Percentiles rank a stretch among this genome's conserved stretches.
Conservation (phyloP, 1,140 invertebrate species). For the Monomorium pharaonis region DNA sequence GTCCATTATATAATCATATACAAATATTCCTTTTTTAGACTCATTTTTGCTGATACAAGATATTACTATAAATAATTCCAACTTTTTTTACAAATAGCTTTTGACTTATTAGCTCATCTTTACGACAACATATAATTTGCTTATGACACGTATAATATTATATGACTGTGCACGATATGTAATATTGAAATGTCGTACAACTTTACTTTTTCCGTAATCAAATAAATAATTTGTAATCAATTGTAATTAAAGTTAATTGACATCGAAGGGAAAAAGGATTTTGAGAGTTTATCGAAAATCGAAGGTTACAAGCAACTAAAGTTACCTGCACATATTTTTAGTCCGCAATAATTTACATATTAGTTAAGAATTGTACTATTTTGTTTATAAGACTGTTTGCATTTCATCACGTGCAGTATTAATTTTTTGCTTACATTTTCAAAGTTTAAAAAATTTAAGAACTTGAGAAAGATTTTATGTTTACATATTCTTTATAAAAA, state of each 20-base stretch:
- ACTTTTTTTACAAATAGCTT: too few relatives aligned
- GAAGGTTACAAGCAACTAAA: not conserved
- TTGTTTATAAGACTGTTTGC: constrained; percentile 14
- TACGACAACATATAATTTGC: too few relatives aligned
- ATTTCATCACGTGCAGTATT: constrained; percentile 18
- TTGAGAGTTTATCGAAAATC: not conserved
- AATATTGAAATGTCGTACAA: not conserved
- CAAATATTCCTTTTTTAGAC: too few relatives aligned
- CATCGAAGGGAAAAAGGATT: not conserved
- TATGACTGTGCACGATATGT: too few relatives aligned
- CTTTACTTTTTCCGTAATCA: not conserved
- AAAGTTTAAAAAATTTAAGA: not conserved
- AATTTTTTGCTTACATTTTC: constrained; percentile 5
- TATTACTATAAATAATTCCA: too few relatives aligned
- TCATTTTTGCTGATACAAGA: too few relatives aligned
- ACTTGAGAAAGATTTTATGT: not conserved
- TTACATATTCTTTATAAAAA: not conserved
- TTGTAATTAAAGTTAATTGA: not conserved
- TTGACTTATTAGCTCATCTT: too few relatives aligned
- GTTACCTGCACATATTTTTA: not conserved
- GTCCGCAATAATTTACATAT: not conserved
- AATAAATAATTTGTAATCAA: not conserved
- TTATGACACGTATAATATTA: too few relatives aligned
- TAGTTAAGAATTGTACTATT: not conserved
- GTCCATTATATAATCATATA: too few relatives aligned